Evolutionary conservation across 2,113 vertebrate species (phyloP), one percentile per base, ranked within the genome.

Genomic region (Prinia subflava): DNA sequence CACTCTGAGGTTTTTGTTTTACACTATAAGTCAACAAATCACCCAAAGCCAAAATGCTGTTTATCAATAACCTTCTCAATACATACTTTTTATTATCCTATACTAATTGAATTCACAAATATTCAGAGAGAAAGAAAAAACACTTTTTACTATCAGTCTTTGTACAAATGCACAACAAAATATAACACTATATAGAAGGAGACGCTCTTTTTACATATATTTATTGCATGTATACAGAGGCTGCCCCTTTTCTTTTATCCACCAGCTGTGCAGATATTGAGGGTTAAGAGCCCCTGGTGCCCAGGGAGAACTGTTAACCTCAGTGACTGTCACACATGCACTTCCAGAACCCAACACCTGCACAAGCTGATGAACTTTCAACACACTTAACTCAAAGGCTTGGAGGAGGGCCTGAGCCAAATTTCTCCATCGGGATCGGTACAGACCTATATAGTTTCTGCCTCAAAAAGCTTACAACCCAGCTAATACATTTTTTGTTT

Each of bases 241-340:
- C 8, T 13, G 21, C 3, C 10, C 17, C n/a, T 88, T 68, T 69
- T 50, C 49, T 49, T 75, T 33, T 55, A n/a, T 14, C 28, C 1
- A 2, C 31, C 49, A 86, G 25, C 39, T 89, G 52, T 5, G 7
- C 23, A 69, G 70, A 8, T 24, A 17, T 30, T 23, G 5, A 55
- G 3, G 24, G 15, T 1, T 6, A 25, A 67, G 25, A 71, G 52
- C 11, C 22, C 50, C 25, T 25, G 15, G 13, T 15, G 14, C 52
- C 17, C 10, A n/a, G 25, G 56, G 23, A 27, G 0, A 3, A 65
- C 0, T 2, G 0, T 12, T n/a, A 57, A 35, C 14, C 13, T 9
- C 13, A 60, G 30, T 2, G 24, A 37, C 6, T 1, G 1, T 30
- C 35, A 65, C 10, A 3, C 0, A 3, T 2, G 8, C n/a, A 2